Base-by-base conservation (phyloP, 2,113 vertebrate genomes). In the Xenopus borealis region DNA sequence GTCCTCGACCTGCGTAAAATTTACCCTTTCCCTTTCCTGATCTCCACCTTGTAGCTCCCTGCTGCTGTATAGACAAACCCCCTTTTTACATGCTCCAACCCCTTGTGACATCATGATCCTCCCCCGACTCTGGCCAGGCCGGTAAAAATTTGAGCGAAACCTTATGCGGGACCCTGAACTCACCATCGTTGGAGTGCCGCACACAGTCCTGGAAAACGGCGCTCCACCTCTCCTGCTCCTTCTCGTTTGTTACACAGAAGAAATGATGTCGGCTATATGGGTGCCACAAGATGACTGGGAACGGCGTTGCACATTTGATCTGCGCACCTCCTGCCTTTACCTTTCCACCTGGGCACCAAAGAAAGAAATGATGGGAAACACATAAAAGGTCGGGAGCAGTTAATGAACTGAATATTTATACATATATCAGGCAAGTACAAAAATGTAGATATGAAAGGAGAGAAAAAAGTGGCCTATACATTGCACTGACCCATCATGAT, bases 181-280 rank as follows among this genome's bases (percentile, higher is more conserved):
- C 88, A 98, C 97, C 95, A 0, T 98, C 94, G 87, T 97, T 96
- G 82, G 91, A 85, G 81, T 98, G 95, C 7, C 96, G 80, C 33
- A 96, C 85, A 0, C 97, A 98, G 82, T 98, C 97, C 88, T 95
- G 95, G 83, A 98, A 92, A 20, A 98, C 95, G 0, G 95, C 95
- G 0, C 87, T 86, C 97, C 97, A 98, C 85, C 93, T 95, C 78
- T 89, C 85, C 83, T 98, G 97, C 82, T 98, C 97, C 27, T 95
- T 94, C 82, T 95, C 94, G 0, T 93, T 96, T 92, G 93, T 92
- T 79, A 96, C 90, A 0, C 94, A 97, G 89, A 97, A 98, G 86
- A 94, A 96, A 67, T 95, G 91, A 82, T 98, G 97, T 0, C 90
- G 88, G 2, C 93, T 89, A 0, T 92, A 95, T 0, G 97, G 96